phyloP scores from a whole-genome alignment of 2,888 invertebrate genomes.

The Lithophane ornitopus region DNA sequence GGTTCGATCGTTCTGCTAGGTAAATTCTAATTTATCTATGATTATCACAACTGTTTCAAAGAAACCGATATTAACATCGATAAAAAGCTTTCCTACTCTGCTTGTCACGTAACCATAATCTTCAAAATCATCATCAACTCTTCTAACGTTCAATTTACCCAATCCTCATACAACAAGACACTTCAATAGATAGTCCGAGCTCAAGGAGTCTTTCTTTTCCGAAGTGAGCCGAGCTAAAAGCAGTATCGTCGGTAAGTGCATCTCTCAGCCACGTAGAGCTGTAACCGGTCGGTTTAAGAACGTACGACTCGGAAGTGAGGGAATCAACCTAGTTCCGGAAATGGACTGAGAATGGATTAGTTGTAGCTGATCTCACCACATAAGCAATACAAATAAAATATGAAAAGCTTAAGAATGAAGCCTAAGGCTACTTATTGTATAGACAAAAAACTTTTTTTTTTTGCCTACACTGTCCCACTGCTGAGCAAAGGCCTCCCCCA shows the following conservation, averaged over 20 bases:
- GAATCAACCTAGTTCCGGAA: slow-evolving; percentile 32
- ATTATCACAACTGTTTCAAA: not conserved
- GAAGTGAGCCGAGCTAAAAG: slow-evolving; percentile 33
- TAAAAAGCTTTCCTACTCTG: too few relatives aligned
- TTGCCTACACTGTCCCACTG: too few relatives aligned
- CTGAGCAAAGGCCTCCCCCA: too few relatives aligned
- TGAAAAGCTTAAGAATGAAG: not conserved
- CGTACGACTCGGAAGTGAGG: not conserved
- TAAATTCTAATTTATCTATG: not conserved
- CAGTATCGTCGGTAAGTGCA: slow-evolving; percentile 44
- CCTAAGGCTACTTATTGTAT: too few relatives aligned
- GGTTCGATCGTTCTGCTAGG: not conserved
- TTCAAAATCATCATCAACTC: not conserved
- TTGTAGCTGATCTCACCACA: not conserved
- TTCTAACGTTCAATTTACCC: not conserved
- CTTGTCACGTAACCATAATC: not conserved
- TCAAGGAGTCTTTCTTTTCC: slow-evolving; percentile 25
- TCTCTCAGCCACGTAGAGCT: slow-evolving; percentile 21
- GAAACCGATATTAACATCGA: not conserved
- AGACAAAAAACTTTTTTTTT: too few relatives aligned
- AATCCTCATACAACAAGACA: not conserved
- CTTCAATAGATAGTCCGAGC: slow-evolving; percentile 2
- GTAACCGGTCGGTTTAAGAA: slow-evolving; percentile 18
- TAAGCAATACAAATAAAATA: not conserved
- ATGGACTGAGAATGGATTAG: not conserved